Base-by-base conservation (phyloP, 2,797 vertebrate species). In the Cirrhinus molitorella region DNA sequence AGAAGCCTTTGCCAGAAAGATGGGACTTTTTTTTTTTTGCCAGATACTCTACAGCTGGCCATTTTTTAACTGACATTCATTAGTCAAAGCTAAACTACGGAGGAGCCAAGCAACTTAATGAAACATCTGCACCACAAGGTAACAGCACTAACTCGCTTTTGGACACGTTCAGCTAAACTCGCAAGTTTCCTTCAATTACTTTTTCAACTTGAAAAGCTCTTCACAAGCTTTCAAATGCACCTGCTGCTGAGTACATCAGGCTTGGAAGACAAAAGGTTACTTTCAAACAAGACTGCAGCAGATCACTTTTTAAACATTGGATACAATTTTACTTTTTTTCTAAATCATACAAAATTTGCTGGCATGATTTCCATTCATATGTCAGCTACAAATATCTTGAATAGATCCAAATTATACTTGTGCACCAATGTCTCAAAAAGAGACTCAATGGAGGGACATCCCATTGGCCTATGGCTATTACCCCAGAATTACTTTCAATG, bases 101-200 rank as follows among this genome's bases (percentile, higher is more conserved):
- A 83, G 43, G 53, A 77, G 75, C 82, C 75, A 83, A 83, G 65
- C 65, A 70, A 37, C 74, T 70, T 83, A 83, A 78, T 83, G 82
- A 83, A 83, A 83, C 82, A 83, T 78, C 82, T 83, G 82, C 53
- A 70, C 25, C 43, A 17, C 51, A 77, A 83, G 53, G 74, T 63
- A 78, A 78, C 43, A 49, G 8, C 11, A 8, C 31, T 63, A 74
- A 49, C 61, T 66, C 37, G 12, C n/a, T n/a, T 57, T 83, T 55
- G 25, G 40, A 83, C 13, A 21, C 4, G 49, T 76, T 83, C 37
- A 68, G 25, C 72, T 76, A 55, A 82, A 68, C 55, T 68, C 34
- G n/a, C 2, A 76, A 67, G 61, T 83, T 81, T 65, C 45, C 71
- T 55, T 67, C 34, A 45, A 67, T 67, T 45, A 82, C 34, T 66